These are phyloP conservation scores for Syrista parreyssii DNA, from an alignment of 2,888 invertebrate species.

Conservation along the genomic window DNA sequence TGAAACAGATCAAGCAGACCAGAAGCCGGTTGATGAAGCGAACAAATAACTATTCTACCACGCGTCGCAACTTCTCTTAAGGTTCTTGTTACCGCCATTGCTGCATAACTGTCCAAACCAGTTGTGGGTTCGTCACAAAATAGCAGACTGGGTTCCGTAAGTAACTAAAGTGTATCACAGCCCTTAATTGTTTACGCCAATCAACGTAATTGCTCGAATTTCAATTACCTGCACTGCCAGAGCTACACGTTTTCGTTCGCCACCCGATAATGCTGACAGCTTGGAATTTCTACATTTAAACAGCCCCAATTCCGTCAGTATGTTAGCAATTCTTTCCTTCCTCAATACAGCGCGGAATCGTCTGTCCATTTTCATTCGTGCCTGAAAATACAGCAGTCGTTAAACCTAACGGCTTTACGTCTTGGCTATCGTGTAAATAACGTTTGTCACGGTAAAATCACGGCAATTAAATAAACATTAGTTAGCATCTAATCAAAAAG, in stretches of 20 bases:
- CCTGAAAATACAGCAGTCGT: constrained; percentile 66
- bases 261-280: constrained; percentile 85
- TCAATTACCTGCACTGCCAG: constrained; percentile 83
- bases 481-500: too few relatives aligned
- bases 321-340: constrained; percentile 65
- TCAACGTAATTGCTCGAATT: background rate
- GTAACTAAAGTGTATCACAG: constrained; percentile 69
- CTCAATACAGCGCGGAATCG: constrained; percentile 61
- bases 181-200: background rate
- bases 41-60: constrained; percentile 85
- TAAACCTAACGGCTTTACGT: too few relatives aligned
- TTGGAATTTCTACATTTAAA: constrained; percentile 77
- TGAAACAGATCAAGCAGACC: constrained; percentile 87
- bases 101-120: constrained; percentile 90
- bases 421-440: too few relatives aligned
- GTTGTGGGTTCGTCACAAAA: constrained; percentile 97
- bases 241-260: constrained; percentile 87
- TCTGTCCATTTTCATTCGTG: constrained; percentile 80
- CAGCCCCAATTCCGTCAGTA: constrained; percentile 78
- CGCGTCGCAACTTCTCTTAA: constrained; percentile 73
- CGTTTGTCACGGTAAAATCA: too few relatives aligned
- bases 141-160: constrained; percentile 88
- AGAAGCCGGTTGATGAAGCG: constrained; percentile 92
- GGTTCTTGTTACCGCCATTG: constrained; percentile 81
- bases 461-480: too few relatives aligned